Evolutionary conservation across 2,797 vertebrate species (phyloP), one percentile per base, ranked within the genome.

Genomic region (Mallotus villosus): DNA sequence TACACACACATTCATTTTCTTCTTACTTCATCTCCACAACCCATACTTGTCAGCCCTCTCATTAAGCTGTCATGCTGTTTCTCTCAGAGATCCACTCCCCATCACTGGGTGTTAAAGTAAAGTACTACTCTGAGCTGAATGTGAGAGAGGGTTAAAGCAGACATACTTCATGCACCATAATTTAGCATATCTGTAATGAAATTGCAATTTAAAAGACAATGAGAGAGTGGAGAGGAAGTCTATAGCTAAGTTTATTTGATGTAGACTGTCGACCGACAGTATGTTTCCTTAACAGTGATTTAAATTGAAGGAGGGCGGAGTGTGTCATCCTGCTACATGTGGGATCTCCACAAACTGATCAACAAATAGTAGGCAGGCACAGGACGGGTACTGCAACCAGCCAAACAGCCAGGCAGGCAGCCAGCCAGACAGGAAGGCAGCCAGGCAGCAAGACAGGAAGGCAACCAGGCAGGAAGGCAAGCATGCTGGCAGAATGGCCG

Each of bases 11-110:
- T 17, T 29, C 60, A 14, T 32, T 14, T 6, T 16, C 27, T 6
- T 82, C 27, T 6, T 82, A 27, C 75, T 74, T 72, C 77, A 76
- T 41, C 71, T 82, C 75, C 79, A 69, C 69, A 68, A 75, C 79
- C 85, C 81, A 67, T 81, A 67, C 71, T 82, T 85, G 80, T 86
- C 81, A 85, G 82, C 76, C 73, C 55, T 74, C 70, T 87, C 83
- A 89, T 90, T 90, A 87, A 82, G 82, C 72, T 84, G 84, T 88
- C 84, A 82, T 75, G 68, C 76, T 69, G 29, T 68, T 67, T 57
- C 72, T 51, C 53, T 78, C 81, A 70, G 73, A 81, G 79, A 81
- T 80, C 76, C 25, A 75, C 22, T 32, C 60, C 70, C 76, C 76
- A 88, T 88, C 79, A 78, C 68, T 70, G 65, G 55, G 69, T 49